Evolutionary conservation across 2,888 invertebrate genomes (phyloP), one percentile per base, ranked within the genome.

Genomic region (Allygus modestus): DNA sequence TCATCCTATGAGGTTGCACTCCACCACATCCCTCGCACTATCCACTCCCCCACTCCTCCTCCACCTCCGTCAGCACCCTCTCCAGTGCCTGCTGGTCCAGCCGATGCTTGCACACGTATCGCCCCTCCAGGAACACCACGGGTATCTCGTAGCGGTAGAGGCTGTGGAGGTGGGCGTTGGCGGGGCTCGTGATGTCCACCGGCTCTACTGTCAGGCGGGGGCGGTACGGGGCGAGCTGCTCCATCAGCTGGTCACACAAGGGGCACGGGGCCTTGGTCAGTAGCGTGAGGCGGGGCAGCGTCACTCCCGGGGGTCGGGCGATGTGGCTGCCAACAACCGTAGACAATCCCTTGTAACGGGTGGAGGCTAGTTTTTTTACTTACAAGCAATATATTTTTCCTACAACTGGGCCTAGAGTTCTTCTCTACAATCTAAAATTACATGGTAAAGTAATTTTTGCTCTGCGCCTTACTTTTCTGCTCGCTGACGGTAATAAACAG

Each of bases 141-240:
- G 98, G 97, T 89, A 98, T 97, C 89, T 98, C 97, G 89, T 94
- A 93, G 86, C 94, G 93, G 89, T 97, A 98, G 71, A 96, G 91
- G 85, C 94, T 92, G 85, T 94, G 91, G 93, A 94, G 97, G 82
- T 93, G 91, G 46, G 95, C 89, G 90, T 97, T 97, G 88, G 94
- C 94, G 89, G 93, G 93, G 17, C 92, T 91, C 20, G 94, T 94
- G 77, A 98, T 97, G 90, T 96, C 94, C 79, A 97, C 93, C 90
- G 94, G 94, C 89, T 95, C 91, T 86, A 97, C 92, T 46, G 91
- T 89, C 89, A 96, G 93, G 89, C 93, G 92, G 84, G 93, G 91
- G 87, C 91, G 11, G 86, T 91, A 90, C 0, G 91, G 90, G 87
- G 92, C 91, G 88, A 96, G 90, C 88, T 95, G 93, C 83, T 92